phyloP scores from a whole-genome alignment of 1,140 invertebrate genomes.

The Atta cephalotes region DNA sequence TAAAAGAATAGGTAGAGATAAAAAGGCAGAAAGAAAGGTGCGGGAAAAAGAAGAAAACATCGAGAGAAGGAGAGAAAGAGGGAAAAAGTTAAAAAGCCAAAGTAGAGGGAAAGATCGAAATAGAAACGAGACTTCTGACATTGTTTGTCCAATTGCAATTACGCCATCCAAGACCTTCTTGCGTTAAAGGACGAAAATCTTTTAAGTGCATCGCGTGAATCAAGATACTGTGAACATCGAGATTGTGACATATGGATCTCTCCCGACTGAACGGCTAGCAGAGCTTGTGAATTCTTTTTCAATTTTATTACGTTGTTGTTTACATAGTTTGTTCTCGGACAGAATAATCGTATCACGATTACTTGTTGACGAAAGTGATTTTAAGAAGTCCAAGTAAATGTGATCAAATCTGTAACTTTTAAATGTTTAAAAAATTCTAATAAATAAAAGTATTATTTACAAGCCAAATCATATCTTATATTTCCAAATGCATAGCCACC shows the following conservation, averaged over 20 bases:
- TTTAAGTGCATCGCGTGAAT: constrained; percentile 45
- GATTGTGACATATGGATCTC: constrained; percentile 24
- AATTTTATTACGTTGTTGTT: not conserved
- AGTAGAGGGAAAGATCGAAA: not conserved
- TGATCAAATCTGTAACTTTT: not conserved
- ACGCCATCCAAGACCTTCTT: constrained; percentile 54
- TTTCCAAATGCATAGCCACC: not conserved
- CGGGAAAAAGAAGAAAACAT: constrained; percentile 10
- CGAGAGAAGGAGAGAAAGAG: not conserved
- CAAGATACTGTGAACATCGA: not conserved
- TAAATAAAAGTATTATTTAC: not conserved
- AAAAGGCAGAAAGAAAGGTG: not conserved
- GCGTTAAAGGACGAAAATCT: constrained; percentile 62
- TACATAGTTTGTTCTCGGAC: not conserved
- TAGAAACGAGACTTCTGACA: constrained; percentile 37
- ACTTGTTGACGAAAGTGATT: not conserved
- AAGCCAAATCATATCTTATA: not conserved
- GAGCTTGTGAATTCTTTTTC: constrained; percentile 12
- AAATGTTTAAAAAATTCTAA: not conserved
- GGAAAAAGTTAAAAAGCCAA: not conserved
- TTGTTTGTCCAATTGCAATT: constrained; percentile 73
- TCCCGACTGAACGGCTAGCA: not conserved
- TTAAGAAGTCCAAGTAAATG: not conserved
- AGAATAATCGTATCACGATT: constrained; percentile 16
- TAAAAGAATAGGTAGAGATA: not conserved